These are phyloP conservation scores for Pectinophora gossypiella DNA, from an alignment of 1,140 invertebrate genomes.

Conservation along the genomic window DNA sequence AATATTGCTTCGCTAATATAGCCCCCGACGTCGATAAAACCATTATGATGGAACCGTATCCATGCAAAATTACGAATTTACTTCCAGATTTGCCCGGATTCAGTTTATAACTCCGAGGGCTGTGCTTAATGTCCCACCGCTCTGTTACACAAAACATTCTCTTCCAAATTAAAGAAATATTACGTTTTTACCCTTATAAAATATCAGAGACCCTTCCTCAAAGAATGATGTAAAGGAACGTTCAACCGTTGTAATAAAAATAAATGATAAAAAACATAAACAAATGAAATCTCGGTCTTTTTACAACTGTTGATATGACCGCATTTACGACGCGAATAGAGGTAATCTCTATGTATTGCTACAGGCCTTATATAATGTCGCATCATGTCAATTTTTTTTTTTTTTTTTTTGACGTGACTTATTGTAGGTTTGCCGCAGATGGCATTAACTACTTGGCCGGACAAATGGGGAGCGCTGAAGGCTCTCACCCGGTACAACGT, in stretches of 20 bases:
- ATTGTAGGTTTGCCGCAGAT: too few relatives aligned
- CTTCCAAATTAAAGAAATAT: background rate
- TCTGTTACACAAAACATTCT: background rate
- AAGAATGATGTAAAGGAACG: background rate
- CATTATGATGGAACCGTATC: background rate
- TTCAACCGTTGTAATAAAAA: background rate
- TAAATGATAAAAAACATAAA: background rate
- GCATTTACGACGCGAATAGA: too few relatives aligned
- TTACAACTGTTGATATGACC: background rate
- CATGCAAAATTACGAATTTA: background rate
- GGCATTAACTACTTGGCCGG: too few relatives aligned
- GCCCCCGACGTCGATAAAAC: too few relatives aligned
- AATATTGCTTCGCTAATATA: too few relatives aligned
- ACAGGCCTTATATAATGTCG: too few relatives aligned
- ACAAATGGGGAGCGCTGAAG: too few relatives aligned
- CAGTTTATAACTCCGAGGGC: background rate
- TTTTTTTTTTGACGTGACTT: too few relatives aligned
- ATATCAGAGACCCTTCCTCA: background rate
- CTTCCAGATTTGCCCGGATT: background rate
- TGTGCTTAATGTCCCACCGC: background rate
- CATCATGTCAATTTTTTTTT: too few relatives aligned
- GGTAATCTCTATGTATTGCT: too few relatives aligned
- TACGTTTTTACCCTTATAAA: background rate
- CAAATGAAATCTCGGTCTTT: background rate
- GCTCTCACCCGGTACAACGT: too few relatives aligned